Evolutionary conservation across 2,888 invertebrate species (phyloP).

Genomic region (Caenorhabditis becei): DNA sequence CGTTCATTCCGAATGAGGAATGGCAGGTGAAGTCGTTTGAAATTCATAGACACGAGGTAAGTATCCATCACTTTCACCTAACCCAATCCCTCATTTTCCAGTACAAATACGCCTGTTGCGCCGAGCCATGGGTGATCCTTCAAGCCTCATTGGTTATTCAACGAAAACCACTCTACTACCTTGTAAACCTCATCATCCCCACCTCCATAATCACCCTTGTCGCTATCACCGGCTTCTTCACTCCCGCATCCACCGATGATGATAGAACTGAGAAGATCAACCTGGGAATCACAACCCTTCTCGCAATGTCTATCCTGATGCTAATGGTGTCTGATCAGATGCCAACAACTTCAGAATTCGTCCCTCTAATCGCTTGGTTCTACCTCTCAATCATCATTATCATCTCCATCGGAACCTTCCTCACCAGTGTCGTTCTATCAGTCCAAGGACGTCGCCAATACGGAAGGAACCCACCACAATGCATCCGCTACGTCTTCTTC

Average conservation of each 20-base stretch:
- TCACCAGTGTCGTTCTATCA: constrained; percentile 78
- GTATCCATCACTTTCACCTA: too few species aligned
- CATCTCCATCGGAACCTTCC: constrained; percentile 80
- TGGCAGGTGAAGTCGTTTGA: constrained; percentile 80
- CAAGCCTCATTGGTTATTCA: constrained; percentile 75
- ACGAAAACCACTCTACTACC: constrained; percentile 80
- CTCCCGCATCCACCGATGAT: constrained; percentile 82
- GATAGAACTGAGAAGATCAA: constrained; percentile 81
- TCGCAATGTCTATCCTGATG: constrained; percentile 84
- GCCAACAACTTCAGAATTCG: constrained; percentile 82
- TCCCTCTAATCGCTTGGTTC: constrained; percentile 81
- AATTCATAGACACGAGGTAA: constrained; percentile 79
- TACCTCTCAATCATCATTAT: constrained; percentile 79
- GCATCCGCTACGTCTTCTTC: constrained; percentile 76
- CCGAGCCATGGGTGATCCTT: constrained; percentile 72
- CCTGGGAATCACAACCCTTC: constrained; percentile 76
- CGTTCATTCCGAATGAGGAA: constrained; percentile 80
- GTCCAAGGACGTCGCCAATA: constrained; percentile 80
- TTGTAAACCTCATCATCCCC: constrained; percentile 82
- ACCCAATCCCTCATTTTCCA: constrained; percentile 44
- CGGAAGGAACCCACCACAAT: constrained; percentile 75
- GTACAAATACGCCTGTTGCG: constrained; percentile 81
- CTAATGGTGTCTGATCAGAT: constrained; percentile 83
- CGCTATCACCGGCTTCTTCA: constrained; percentile 83
- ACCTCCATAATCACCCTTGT: constrained; percentile 83